Percentiles rank a stretch among this genome's conserved stretches.
These are phyloP conservation scores for Calonectris borealis DNA, from an alignment of 2,113 vertebrate species.

Conservation along the genomic window DNA sequence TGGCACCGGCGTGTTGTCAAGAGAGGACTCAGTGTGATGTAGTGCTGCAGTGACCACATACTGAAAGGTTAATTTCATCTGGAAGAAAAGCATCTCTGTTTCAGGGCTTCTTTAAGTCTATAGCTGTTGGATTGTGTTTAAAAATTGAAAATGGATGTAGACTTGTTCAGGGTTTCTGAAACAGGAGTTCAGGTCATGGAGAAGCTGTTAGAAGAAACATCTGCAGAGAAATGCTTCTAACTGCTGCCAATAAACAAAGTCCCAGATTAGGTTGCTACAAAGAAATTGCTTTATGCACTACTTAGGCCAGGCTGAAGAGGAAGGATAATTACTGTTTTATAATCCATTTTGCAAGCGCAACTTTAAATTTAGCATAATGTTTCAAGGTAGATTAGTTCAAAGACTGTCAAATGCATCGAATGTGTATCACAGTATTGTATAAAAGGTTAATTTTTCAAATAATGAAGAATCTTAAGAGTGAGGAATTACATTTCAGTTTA, in stretches of 20 bases:
- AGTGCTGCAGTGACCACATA: neutral
- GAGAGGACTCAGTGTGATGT: neutral
- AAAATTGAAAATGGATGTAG: neutral
- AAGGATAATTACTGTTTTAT: neutral
- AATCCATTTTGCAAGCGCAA: neutral
- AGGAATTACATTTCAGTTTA: neutral
- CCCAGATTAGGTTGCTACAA: neutral
- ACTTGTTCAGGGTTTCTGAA: neutral
- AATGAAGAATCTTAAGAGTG: neutral
- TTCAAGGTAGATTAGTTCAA: neutral
- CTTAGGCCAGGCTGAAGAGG: neutral
- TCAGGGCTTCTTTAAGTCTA: neutral
- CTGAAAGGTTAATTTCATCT: neutral
- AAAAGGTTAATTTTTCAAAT: neutral
- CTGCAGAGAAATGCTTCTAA: neutral
- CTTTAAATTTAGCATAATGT: neutral
- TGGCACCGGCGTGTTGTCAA: neutral
- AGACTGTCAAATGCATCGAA: neutral
- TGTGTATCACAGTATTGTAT: neutral
- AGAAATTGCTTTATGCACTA: neutral
- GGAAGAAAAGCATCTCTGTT: neutral
- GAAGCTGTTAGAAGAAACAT: neutral
- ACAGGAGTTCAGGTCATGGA: neutral
- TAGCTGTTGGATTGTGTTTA: neutral
- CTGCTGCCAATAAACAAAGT: neutral